These are phyloP conservation scores for Acanthosepion esculentum DNA, from an alignment of 2,888 invertebrate species.

Conservation along the genomic window DNA sequence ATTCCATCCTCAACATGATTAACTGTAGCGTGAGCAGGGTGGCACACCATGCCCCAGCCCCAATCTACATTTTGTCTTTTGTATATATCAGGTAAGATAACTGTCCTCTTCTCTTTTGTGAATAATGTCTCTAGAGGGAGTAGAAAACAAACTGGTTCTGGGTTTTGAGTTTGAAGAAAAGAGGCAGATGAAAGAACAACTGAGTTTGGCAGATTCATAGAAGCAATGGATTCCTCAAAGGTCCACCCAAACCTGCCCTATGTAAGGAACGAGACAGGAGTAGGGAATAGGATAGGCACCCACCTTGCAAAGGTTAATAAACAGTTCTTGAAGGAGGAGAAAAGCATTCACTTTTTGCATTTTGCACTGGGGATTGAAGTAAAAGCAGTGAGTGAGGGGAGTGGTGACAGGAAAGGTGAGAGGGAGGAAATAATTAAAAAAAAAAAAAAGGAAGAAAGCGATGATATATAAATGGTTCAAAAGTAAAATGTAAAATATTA, in stretches of 20 bases:
- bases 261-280: neutral
- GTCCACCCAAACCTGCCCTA: neutral
- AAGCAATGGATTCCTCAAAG: neutral
- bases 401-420: neutral
- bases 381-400: neutral
- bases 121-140: neutral
- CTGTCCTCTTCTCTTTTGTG: neutral
- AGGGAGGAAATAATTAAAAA: too few relatives aligned
- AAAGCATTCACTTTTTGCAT: neutral
- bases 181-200: neutral
- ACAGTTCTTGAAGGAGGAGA: neutral
- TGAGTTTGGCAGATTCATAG: conserved; percentile 12
- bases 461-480: neutral
- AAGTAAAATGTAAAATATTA: too few relatives aligned
- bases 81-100: neutral
- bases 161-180: neutral
- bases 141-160: neutral
- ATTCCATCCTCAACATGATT: neutral
- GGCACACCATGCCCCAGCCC: neutral
- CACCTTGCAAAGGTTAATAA: conserved; percentile 18
- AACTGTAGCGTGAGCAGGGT: neutral
- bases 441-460: neutral
- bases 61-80: conserved; percentile 2
- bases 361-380: neutral
- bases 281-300: too few relatives aligned